phyloP scores from a whole-genome alignment of 2,113 vertebrate genomes.

The Lophura nycthemera region DNA sequence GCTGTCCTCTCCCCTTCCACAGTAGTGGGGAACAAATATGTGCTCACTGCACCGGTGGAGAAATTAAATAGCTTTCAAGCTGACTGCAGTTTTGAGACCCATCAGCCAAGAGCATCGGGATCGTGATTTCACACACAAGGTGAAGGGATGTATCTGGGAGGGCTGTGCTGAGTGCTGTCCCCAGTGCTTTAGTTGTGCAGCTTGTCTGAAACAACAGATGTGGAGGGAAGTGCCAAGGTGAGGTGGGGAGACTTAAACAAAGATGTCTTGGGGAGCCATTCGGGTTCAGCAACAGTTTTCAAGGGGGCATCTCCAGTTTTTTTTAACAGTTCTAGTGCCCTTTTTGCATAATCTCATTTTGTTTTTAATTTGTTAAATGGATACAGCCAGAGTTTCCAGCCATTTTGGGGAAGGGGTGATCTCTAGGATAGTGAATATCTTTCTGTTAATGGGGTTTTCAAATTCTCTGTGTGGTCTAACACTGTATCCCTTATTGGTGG shows the following conservation, averaged over 20 bases:
- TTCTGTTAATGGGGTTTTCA: constrained; percentile 54
- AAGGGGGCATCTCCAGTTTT: neutral
- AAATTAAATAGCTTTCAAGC: neutral
- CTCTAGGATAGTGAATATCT: constrained; percentile 9
- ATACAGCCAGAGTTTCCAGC: neutral
- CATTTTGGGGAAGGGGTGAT: neutral
- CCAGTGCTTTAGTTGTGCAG: neutral
- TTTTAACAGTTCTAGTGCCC: neutral
- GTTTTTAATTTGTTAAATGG: neutral
- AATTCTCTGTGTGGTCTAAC: constrained; percentile 80
- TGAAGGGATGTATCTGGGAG: neutral
- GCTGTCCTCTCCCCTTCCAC: rapidly evolving
- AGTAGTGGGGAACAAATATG: neutral
- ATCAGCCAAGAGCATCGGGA: neutral
- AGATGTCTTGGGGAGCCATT: neutral
- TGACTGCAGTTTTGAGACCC: neutral
- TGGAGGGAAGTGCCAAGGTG: neutral
- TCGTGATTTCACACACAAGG: rapidly evolving
- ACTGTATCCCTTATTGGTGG: constrained; percentile 82
- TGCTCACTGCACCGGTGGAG: neutral
- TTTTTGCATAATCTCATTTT: neutral
- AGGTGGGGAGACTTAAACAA: neutral
- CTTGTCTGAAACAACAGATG: neutral
- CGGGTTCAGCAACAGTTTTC: neutral
- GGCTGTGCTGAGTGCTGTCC: neutral